Conservation (phyloP, 2,888 invertebrate genomes). For the Pandemis cinnamomeana region DNA sequence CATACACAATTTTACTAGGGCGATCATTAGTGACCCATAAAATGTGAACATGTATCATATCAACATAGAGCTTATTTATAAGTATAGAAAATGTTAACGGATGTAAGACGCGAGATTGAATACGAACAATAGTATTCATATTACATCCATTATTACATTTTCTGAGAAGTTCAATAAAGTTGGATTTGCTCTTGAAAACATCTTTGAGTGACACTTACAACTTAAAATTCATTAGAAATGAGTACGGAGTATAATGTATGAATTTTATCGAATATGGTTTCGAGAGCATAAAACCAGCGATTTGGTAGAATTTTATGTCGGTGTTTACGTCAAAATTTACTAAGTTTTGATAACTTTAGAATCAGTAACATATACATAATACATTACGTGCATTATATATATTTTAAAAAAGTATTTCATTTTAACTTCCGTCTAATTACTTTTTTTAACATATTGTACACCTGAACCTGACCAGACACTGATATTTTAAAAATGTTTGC, state of each 20-base stretch:
- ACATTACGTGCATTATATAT: no score
- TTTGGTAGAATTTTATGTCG: neutral
- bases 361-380: no score
- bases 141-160: slow-evolving; percentile 69
- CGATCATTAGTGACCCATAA: slow-evolving; percentile 1
- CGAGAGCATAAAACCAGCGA: neutral
- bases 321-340: neutral
- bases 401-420: no score
- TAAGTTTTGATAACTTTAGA: neutral
- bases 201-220: neutral
- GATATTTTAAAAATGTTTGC: no score
- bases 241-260: neutral
- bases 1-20: neutral
- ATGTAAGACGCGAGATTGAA: slow-evolving; percentile 78
- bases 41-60: neutral
- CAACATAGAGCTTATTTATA: neutral
- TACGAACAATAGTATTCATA: slow-evolving; percentile 63
- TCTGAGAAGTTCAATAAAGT: slow-evolving; percentile 43
- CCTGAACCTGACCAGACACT: no score
- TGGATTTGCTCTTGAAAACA: slow-evolving; percentile 12
- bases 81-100: slow-evolving; percentile 58
- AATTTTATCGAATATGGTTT: neutral
- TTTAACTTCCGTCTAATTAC: no score
- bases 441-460: no score
- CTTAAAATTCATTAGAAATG: neutral